Evolutionary conservation across 2,888 invertebrate species (phyloP).

Genomic region (Spodoptera exigua): DNA sequence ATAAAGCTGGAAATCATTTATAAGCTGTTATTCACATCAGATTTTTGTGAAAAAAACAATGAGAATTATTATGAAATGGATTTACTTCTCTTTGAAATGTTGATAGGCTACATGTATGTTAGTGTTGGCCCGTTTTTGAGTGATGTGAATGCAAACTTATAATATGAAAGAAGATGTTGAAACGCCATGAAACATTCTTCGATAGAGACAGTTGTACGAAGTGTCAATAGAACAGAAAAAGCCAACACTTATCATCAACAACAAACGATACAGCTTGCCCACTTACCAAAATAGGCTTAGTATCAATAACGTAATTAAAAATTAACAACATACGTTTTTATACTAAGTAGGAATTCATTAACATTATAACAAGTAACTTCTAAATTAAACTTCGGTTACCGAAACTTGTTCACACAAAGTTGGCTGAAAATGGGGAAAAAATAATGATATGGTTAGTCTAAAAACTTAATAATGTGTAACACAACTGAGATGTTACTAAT

Average conservation of each 20-base stretch:
- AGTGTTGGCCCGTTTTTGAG: conserved; percentile 19
- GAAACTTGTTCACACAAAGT: conserved; percentile 88
- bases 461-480: conserved; percentile 67
- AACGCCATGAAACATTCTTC: conserved; percentile 68
- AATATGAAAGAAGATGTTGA: conserved; percentile 64
- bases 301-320: conserved; percentile 73
- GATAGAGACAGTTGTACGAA: conserved; percentile 72
- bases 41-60: neutral
- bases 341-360: conserved; percentile 74
- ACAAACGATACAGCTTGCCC: conserved; percentile 72
- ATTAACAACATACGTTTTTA: conserved; percentile 79
- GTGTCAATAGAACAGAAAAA: conserved; percentile 81
- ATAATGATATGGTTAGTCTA: conserved; percentile 81
- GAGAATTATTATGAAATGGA: no score
- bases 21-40: conserved; percentile 64
- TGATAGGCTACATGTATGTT: neutral
- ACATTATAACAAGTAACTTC: conserved; percentile 82
- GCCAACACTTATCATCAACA: conserved; percentile 81
- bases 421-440: conserved; percentile 87
- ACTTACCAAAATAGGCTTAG: conserved; percentile 83
- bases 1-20: conserved; percentile 68
- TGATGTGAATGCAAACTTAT: conserved; percentile 68
- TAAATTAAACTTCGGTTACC: conserved; percentile 85
- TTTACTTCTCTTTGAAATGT: no score
- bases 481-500: conserved; percentile 48